Evolutionary conservation across 2,797 vertebrate species (phyloP), one percentile per base, ranked within the genome.

Genomic region (Pelochelys cantorii): DNA sequence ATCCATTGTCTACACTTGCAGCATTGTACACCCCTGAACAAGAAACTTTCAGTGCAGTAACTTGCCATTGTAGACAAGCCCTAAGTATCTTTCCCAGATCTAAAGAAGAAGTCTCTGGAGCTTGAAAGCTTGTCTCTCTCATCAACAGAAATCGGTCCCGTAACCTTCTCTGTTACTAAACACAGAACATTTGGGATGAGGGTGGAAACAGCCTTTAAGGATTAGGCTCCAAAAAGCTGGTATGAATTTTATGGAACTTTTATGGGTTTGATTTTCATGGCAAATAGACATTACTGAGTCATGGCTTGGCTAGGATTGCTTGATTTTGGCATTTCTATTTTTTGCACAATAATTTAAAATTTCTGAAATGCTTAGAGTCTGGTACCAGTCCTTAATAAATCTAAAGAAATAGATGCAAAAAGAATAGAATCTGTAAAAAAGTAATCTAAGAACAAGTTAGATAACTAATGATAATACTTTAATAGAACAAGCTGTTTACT

Each of bases 311-410:
- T 93, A 81, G 52, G 37, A 55, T 89, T 91, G 88, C 3, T 74
- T 91, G 88, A 94, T 94, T 94, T 96, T 91, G 91, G 85, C 92
- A 91, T 91, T 96, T 97, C 96, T 96, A 95, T 97, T 93, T 96
- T 95, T 89, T 90, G 31, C 85, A 27, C 34, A 0, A 2, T 54
- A 91, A 94, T 96, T 96, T 96, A 94, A 65, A 84, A 93, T 95
- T 87, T 95, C 53, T 65, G 78, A 81, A 87, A 56, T 86, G 95
- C 85, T 86, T 94, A 56, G n/a, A 59, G 83, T 94, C 84, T 96
- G 89, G 94, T 81, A 80, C 59, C 57, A 31, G 60, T 57, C 79
- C 85, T 94, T 94, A 92, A 96, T 94, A 96, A 96, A 92, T 94
- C 95, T 25, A 59, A 89, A 89, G 27, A 96, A 94, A 96, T 95